Evolutionary conservation across 2,113 vertebrate species (phyloP).

Genomic region (Chitala chitala): DNA sequence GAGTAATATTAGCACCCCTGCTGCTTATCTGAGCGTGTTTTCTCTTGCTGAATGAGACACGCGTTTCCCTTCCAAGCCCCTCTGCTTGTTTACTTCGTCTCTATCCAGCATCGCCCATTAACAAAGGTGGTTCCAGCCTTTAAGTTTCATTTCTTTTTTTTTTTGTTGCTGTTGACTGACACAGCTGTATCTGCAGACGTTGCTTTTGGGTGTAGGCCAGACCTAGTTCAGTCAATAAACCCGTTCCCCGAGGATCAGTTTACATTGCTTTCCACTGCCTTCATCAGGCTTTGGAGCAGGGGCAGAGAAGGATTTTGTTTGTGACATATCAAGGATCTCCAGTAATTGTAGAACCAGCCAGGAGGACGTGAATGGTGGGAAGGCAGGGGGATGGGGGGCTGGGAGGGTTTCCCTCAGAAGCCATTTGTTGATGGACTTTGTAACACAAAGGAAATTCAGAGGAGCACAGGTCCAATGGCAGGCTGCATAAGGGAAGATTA

Average conservation of each 20-base stretch:
- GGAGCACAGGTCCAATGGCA: background rate
- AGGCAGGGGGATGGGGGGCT: background rate
- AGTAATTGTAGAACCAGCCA: background rate
- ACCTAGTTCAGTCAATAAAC: slow-evolving; percentile 41
- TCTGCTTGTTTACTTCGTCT: too few species aligned
- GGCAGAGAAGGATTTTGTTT: background rate
- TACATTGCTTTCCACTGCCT: slow-evolving; percentile 22
- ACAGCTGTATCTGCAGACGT: slow-evolving; percentile 44
- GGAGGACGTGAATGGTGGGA: too few species aligned
- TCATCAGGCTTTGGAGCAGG: background rate
- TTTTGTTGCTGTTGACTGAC: slow-evolving; percentile 42
- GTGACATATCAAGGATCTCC: background rate
- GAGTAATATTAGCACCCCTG: background rate
- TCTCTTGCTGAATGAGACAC: too few species aligned
- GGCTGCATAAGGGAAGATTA: background rate
- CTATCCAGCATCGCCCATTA: background rate
- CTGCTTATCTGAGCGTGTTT: too few species aligned
- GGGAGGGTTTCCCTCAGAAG: background rate
- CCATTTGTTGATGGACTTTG: too few species aligned
- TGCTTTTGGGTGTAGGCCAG: too few species aligned
- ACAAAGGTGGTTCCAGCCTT: background rate
- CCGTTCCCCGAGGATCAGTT: slow-evolving; percentile 34
- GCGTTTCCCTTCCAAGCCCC: slow-evolving; percentile 31
- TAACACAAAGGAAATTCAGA: background rate
- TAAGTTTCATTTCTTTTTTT: slow-evolving; percentile 40